Conservation (phyloP, 2,113 vertebrate species). For the Cercopithecus mona region DNA sequence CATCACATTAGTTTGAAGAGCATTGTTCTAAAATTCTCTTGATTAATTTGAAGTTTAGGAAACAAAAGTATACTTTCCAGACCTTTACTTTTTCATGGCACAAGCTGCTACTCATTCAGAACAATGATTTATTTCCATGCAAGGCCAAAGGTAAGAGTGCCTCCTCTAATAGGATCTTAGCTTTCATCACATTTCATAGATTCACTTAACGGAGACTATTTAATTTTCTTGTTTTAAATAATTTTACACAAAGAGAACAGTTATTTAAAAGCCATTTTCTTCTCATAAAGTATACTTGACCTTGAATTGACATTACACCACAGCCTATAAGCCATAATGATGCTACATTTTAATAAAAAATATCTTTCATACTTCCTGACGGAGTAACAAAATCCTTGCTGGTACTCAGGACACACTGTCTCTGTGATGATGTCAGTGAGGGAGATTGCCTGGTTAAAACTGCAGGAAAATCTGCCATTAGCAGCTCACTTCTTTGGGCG, state of each 20-base stretch:
- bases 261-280: slow-evolving; percentile 25
- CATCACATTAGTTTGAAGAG: not conserved
- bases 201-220: not conserved
- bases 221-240: not conserved
- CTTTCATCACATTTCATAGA: not conserved
- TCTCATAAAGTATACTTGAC: not conserved
- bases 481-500: not conserved
- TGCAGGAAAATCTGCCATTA: not conserved
- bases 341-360: not conserved
- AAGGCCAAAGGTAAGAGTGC: not conserved
- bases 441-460: not conserved
- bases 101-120: not conserved
- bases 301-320: not conserved
- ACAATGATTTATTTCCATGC: not conserved
- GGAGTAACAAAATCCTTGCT: not conserved
- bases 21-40: not conserved
- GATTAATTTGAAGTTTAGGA: not conserved
- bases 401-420: not conserved
- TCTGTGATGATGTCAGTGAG: not conserved
- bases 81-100: too few species aligned
- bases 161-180: not conserved
- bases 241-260: not conserved
- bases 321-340: not conserved
- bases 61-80: not conserved
- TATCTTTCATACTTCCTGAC: not conserved